These are phyloP conservation scores for Saccopteryx leptura DNA, from an alignment of 2,113 vertebrate species.

Conservation along the genomic window DNA sequence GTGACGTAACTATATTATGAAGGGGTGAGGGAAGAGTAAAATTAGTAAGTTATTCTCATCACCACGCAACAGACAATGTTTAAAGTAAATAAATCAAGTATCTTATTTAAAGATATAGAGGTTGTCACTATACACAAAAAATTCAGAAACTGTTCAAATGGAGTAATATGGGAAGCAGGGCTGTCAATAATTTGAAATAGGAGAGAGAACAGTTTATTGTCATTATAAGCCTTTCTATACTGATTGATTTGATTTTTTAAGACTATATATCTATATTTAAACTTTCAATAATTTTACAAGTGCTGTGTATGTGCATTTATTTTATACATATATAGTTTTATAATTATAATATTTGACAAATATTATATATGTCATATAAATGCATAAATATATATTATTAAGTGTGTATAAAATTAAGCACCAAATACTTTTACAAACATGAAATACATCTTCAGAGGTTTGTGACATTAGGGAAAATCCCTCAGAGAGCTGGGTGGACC, in stretches of 20 bases:
- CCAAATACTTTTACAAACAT: neutral
- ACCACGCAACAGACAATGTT: neutral
- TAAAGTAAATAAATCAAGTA: constrained; percentile 18
- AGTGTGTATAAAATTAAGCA: neutral
- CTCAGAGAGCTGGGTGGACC: constrained; percentile 5
- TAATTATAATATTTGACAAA: neutral
- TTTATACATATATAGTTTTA: neutral
- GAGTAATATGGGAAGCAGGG: neutral
- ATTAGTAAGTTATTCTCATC: constrained; percentile 25
- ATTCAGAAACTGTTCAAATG: constrained; percentile 14
- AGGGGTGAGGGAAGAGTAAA: neutral
- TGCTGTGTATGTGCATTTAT: neutral
- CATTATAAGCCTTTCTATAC: neutral
- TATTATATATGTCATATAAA: neutral
- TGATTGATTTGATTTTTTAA: neutral
- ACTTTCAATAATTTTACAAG: neutral
- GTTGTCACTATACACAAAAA: neutral
- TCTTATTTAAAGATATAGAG: constrained; percentile 13
- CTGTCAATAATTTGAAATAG: neutral
- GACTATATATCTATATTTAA: constrained; percentile 2
- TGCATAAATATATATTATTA: neutral
- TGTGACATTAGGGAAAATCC: constrained; percentile 67
- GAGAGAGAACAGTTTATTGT: neutral
- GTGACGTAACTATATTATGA: neutral
- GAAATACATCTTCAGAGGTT: neutral